Evolutionary conservation across 2,797 vertebrate genomes (phyloP).

Genomic region (Clamator glandarius): DNA sequence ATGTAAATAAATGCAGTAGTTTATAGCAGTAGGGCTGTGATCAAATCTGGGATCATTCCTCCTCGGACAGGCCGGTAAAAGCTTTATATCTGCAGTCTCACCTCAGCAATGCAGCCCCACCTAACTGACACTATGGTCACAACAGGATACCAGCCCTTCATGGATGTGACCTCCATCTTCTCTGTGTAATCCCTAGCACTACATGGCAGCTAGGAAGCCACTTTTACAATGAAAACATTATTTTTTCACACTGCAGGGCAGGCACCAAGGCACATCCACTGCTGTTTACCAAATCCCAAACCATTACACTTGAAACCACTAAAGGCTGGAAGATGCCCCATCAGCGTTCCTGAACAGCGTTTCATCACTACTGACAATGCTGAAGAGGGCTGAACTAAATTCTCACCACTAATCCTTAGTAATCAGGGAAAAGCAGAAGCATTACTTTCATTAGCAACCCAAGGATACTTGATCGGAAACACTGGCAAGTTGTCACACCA

Average conservation of each 20-base stretch:
- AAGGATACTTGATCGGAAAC: background rate
- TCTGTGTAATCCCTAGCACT: background rate
- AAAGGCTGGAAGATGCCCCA: background rate
- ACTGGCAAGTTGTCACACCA: background rate
- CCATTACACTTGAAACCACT: background rate
- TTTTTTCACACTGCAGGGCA: background rate
- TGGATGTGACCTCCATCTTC: accelerated
- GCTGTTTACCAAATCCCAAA: background rate
- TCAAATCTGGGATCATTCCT: background rate
- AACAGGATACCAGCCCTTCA: background rate
- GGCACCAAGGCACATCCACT: background rate
- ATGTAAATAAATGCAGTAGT: background rate
- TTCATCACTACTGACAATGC: background rate
- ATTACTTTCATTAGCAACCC: background rate
- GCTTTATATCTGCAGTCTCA: background rate
- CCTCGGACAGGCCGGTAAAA: background rate
- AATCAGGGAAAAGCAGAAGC: background rate
- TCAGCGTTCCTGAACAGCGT: background rate
- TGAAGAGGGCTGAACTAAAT: background rate
- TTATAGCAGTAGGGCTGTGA: background rate
- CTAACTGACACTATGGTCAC: too few species aligned
- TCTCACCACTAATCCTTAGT: background rate
- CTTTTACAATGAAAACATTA: background rate
- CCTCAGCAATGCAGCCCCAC: background rate
- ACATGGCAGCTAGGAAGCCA: background rate